Evolutionary conservation across 2,888 invertebrate genomes (phyloP).

Genomic region (Ernsta delagoae): DNA sequence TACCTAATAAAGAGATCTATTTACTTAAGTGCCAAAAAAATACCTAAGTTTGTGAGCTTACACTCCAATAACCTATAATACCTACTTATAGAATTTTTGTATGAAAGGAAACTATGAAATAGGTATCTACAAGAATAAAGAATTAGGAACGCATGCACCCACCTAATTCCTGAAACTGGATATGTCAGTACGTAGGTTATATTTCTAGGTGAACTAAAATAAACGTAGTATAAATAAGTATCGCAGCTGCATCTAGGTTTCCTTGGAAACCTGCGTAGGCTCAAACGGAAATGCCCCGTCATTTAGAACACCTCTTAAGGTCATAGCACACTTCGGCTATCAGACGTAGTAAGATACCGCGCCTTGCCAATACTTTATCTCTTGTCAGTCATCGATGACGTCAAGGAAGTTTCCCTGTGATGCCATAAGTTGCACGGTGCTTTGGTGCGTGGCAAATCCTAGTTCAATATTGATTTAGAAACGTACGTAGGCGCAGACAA

Average conservation of each 20-base stretch:
- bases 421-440: neutral
- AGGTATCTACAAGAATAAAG: too few relatives aligned
- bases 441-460: neutral
- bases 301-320: constrained; percentile 18
- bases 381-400: constrained; percentile 19
- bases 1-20: too few relatives aligned
- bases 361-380: neutral
- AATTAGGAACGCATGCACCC: too few relatives aligned
- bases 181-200: neutral
- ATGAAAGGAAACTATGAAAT: too few relatives aligned
- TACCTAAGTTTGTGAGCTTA: too few relatives aligned
- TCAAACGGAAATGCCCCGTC: constrained; percentile 25
- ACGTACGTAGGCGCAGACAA: neutral
- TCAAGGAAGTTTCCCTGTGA: constrained; percentile 20
- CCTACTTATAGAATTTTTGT: too few relatives aligned
- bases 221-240: neutral
- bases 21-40: too few relatives aligned
- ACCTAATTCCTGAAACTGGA: neutral
- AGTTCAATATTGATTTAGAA: neutral
- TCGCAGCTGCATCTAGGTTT: constrained; percentile 5
- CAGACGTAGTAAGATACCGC: constrained; percentile 3
- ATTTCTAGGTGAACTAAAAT: neutral
- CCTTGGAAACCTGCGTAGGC: constrained; percentile 17
- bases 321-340: constrained; percentile 14
- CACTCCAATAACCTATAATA: too few relatives aligned